Conservation (phyloP, 2,113 vertebrate genomes). For the Paradoxurus hermaphroditus region DNA sequence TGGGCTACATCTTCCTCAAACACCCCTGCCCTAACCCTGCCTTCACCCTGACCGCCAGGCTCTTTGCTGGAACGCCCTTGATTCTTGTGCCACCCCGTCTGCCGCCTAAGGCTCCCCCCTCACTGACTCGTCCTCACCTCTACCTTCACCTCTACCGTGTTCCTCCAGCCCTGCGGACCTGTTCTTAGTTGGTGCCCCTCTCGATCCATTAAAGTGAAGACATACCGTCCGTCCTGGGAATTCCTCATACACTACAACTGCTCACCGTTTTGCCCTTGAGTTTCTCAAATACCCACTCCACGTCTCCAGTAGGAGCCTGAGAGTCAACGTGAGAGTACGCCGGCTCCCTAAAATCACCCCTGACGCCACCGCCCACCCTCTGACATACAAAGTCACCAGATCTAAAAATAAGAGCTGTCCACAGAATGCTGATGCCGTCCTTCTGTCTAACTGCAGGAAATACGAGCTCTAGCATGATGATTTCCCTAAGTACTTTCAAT, state of each 20-base stretch:
- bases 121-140: rapidly evolving
- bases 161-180: neutral
- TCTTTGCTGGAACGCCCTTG: neutral
- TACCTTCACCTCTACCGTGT: rapidly evolving
- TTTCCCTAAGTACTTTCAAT: neutral
- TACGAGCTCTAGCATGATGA: rapidly evolving
- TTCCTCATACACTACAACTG: too few relatives aligned
- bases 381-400: neutral
- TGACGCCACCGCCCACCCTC: too few relatives aligned
- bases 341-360: too few relatives aligned
- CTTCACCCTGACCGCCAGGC: neutral
- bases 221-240: too few relatives aligned
- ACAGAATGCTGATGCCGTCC: neutral
- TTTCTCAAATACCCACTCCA: neutral
- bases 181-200: neutral
- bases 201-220: neutral
- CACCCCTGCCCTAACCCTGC: neutral
- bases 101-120: too few relatives aligned
- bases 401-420: neutral
- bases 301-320: neutral
- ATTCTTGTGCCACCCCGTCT: neutral
- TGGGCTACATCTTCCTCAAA: neutral
- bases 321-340: rapidly evolving
- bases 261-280: neutral
- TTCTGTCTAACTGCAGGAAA: neutral